phyloP scores from a whole-genome alignment of 2,888 invertebrate species.

The Mayetiola destructor region DNA sequence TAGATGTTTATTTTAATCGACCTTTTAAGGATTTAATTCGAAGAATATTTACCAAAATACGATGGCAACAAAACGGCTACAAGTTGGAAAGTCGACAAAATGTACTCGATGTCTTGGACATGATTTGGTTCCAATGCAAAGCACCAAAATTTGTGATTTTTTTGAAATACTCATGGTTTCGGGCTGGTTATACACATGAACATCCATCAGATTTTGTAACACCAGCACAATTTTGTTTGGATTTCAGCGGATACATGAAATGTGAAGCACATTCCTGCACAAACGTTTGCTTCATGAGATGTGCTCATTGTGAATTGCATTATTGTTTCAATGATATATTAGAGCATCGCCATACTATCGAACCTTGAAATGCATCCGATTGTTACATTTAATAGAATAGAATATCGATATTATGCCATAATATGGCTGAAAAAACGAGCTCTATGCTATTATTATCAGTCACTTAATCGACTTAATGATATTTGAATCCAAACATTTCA shows the following conservation, averaged over 20 bases:
- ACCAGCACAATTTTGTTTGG: slow-evolving; percentile 3
- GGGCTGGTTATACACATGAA: not conserved
- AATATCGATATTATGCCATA: too few relatives aligned
- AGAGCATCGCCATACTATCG: too few relatives aligned
- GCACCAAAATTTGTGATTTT: not conserved
- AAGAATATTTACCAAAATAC: not conserved
- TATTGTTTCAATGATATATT: too few relatives aligned
- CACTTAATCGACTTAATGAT: too few relatives aligned
- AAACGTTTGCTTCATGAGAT: too few relatives aligned
- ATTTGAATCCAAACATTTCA: too few relatives aligned
- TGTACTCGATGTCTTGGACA: not conserved
- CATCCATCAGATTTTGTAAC: not conserved
- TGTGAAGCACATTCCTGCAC: not conserved
- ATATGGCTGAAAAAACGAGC: too few relatives aligned
- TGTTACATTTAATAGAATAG: too few relatives aligned
- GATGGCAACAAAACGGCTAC: not conserved
- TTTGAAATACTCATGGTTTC: not conserved
- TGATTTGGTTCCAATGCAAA: not conserved
- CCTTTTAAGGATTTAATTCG: not conserved
- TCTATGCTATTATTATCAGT: too few relatives aligned
- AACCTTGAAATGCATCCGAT: too few relatives aligned
- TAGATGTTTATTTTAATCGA: not conserved
- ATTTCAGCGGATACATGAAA: not conserved
- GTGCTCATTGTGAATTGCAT: too few relatives aligned
- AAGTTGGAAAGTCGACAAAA: not conserved